Base-by-base conservation (phyloP, 2,888 invertebrate genomes). In the Leptopilina myrica region DNA sequence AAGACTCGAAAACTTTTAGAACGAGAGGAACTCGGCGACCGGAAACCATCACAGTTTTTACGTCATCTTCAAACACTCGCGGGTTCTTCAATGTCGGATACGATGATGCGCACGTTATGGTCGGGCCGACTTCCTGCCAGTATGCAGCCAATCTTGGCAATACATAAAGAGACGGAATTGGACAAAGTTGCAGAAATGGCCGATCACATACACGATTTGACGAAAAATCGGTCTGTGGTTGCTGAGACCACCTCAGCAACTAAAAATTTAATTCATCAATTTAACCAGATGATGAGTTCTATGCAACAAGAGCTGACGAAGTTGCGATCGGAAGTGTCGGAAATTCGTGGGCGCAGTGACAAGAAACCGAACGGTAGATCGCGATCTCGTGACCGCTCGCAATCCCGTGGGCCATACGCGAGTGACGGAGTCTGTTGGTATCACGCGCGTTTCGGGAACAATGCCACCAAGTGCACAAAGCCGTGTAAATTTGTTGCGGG, bases 201-300 rank as follows among this genome's bases (percentile, higher is more conserved):
- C 7, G n/a, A 59, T 59, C 59, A 59, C 15, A 7, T 59, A 6
- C 7, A 59, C 7, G 59, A 59, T 15, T n/a, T 26, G 26, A 26
- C 26, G 3, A 26, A 26, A 26, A 26, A 26, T 59, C 0, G 89
- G 88, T 77, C 67, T 88, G 53, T 64, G 0, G 9, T 26, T 2
- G 64, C 64, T 3, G 64, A 33, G 9, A 11, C 64, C 2, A 8
- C 33, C 1, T 33, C 26, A 1, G 5, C 64, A 4, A 20, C 64
- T 64, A 33, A 64, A 2, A 20, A 26, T 33, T 33, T 64, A 8
- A 11, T 64, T 8, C 2, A 64, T 5, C 20, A 64, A 26, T 26
- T 64, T 12, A 64, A 7, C 2, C 64, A 64, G 12, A 8, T 64
- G 20, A 11, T 64, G 8, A 33, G 3, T 6, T 9, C 9, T 9